Conservation (phyloP, 2,113 vertebrate genomes). For the Mus musculus region DNA sequence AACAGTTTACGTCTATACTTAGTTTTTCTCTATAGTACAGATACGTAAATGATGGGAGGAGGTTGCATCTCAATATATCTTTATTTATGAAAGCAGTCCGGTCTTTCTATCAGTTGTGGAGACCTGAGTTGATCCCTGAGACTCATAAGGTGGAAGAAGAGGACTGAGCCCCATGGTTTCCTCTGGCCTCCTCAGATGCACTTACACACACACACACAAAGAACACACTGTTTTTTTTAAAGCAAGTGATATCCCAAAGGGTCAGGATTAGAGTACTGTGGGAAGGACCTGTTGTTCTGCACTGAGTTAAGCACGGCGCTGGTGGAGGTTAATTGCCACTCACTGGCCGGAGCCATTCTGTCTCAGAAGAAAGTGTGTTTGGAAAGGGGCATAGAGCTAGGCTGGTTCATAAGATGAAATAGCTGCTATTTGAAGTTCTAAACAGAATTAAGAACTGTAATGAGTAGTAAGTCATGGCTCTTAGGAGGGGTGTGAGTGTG, state of each 20-base stretch:
- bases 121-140: background rate
- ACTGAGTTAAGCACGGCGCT: fast-evolving
- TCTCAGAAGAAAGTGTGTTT: fast-evolving
- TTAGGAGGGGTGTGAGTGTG: background rate
- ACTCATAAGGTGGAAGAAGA: background rate
- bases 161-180: background rate
- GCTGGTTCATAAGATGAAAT: background rate
- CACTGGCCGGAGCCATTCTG: fast-evolving
- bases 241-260: background rate
- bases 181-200: background rate
- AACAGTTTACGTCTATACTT: background rate
- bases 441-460: background rate
- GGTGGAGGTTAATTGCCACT: fast-evolving
- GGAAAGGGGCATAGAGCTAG: background rate
- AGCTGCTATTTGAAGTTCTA: background rate
- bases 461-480: too few relatives aligned
- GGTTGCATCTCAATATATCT: background rate
- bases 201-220: background rate
- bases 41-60: fast-evolving
- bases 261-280: background rate
- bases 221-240: background rate
- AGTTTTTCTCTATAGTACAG: background rate
- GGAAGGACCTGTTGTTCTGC: background rate
- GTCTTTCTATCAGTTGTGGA: too few relatives aligned
- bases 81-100: background rate